These are phyloP conservation scores for Platyscapa corneri DNA, from an alignment of 1,140 invertebrate genomes.

Conservation along the genomic window DNA sequence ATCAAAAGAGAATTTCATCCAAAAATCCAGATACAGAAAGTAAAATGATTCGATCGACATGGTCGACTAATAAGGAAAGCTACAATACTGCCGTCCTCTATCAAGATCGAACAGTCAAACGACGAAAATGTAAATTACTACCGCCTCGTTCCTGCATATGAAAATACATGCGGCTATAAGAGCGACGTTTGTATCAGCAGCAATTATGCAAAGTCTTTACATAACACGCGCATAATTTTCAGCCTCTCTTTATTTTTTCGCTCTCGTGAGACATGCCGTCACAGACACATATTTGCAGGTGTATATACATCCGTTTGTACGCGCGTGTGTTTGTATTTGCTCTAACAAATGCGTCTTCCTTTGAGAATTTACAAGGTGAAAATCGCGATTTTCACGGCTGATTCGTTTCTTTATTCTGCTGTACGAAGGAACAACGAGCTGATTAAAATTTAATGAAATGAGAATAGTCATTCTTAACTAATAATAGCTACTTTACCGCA, in stretches of 20 bases:
- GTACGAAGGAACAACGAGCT: conserved; percentile 5
- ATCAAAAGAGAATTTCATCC: not conserved
- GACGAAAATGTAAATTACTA: conserved; percentile 29
- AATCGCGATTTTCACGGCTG: conserved; percentile 17
- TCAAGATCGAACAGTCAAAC: conserved; percentile 18
- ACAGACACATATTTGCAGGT: not conserved
- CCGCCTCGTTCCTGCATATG: not conserved
- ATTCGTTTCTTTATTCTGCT: not conserved
- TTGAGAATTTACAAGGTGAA: conserved; percentile 40
- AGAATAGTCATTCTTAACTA: not conserved
- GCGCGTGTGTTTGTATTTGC: not conserved
- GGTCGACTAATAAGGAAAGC: conserved; percentile 24
- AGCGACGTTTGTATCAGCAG: not conserved
- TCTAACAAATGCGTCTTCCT: not conserved
- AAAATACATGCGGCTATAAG: not conserved
- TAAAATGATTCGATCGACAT: not conserved
- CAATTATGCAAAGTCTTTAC: conserved; percentile 50
- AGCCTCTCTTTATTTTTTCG: conserved; percentile 19
- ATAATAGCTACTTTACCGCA: no score
- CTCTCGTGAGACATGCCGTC: not conserved
- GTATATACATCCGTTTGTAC: not conserved
- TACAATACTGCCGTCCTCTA: not conserved
- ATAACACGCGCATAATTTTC: conserved; percentile 32
- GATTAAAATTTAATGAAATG: not conserved
- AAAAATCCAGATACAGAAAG: conserved; percentile 4